phyloP scores from a whole-genome alignment of 2,888 invertebrate species.

The Rugalucina vietnamica region DNA sequence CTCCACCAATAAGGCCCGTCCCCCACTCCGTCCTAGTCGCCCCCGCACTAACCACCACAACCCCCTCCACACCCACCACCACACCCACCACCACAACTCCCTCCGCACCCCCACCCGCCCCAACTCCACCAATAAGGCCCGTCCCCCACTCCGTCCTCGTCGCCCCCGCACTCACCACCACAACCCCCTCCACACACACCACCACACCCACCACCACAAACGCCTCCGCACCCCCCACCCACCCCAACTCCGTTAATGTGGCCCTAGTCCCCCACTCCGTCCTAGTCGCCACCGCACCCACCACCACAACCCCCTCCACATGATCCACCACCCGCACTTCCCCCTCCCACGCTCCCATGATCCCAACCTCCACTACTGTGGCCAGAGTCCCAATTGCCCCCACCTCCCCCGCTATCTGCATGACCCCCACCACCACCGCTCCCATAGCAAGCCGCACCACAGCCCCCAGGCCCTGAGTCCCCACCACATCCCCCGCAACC shows the following conservation, averaged over 20 bases:
- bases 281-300: not conserved
- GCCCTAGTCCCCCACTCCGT: not conserved
- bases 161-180: slow-evolving; percentile 17
- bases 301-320: not conserved
- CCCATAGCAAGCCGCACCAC: not conserved
- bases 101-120: too few relatives aligned
- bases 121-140: slow-evolving; percentile 17
- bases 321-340: not conserved
- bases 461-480: not conserved
- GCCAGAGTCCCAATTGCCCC: slow-evolving; percentile 15
- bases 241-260: too few relatives aligned
- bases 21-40: slow-evolving; percentile 31
- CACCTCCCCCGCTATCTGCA: not conserved
- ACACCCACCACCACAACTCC: too few relatives aligned
- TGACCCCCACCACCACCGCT: not conserved
- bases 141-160: slow-evolving; percentile 19
- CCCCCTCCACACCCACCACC: slow-evolving; percentile 24
- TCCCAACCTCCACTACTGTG: slow-evolving; percentile 8
- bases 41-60: slow-evolving; percentile 6
- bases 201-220: too few relatives aligned
- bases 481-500: slow-evolving; percentile 6
- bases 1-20: too few relatives aligned
- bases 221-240: too few relatives aligned
- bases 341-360: slow-evolving; percentile 18
- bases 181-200: too few relatives aligned